Base-by-base conservation (phyloP, 1,140 invertebrate genomes). In the Sminthurinus signatus region DNA sequence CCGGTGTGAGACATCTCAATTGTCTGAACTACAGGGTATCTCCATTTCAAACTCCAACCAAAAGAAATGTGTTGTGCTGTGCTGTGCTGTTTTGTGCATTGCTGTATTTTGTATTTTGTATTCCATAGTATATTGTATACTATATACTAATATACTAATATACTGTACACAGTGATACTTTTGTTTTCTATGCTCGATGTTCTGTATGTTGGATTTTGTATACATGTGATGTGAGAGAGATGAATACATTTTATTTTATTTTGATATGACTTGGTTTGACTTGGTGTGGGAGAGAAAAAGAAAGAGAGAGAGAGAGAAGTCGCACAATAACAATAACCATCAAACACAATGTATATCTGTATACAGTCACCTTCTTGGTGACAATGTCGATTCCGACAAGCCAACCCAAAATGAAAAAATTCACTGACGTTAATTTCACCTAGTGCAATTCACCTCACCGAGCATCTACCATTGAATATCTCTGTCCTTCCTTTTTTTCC, bases 1-100 rank as follows among this genome's bases (percentile, higher is more conserved):
- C 68, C 60, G 68, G 68, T 62, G 68, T 58, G 68, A 69, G 61
- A 69, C 64, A 66, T 69, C 68, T 69, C 68, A 69, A 69, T 69
- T 69, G 62, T 69, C 46, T 59, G 62, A 64, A 60, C 68, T 63
- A 43, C 56, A 60, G 63, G 68, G 64, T 52, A 62, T 60, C 64
- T 61, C 63, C 56, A 62, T 62, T 51, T 62, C 51, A 61, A 58
- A 60, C 28, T 31, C 42, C 55, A 60, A 60, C 55, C 51, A 60
- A 42, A 55, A 60, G 57, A 60, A 48, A 60, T 56, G 57, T n/a
- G 39, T 28, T n/a, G n/a, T n/a, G n/a, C n/a, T n/a, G n/a, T n/a
- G n/a, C n/a, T n/a, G n/a, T n/a, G n/a, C n/a, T n/a, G n/a, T n/a
- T n/a, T n/a, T n/a, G n/a, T n/a, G n/a, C n/a, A n/a, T n/a, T n/a